phyloP scores from a whole-genome alignment of 2,113 vertebrate genomes.

The Prionailurus viverrinus region DNA sequence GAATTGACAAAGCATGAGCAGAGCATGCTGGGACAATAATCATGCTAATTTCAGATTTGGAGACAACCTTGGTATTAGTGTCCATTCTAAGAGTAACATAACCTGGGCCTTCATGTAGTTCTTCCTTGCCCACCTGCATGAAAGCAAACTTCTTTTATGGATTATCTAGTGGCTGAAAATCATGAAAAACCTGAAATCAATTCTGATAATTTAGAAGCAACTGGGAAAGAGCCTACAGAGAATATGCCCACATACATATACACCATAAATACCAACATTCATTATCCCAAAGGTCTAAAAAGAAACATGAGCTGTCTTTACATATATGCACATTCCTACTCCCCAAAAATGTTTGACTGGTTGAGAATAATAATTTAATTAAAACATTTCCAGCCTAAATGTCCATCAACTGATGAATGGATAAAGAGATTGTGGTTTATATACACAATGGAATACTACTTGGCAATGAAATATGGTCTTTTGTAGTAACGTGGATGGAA shows the following conservation, averaged over 20 bases:
- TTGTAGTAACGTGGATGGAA: too few relatives aligned
- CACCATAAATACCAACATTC: background rate
- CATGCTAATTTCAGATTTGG: constrained; percentile 47
- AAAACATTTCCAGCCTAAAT: background rate
- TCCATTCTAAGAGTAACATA: constrained; percentile 32
- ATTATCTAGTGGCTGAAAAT: constrained; percentile 53
- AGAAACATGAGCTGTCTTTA: background rate
- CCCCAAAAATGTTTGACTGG: background rate
- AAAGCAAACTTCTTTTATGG: constrained; percentile 38
- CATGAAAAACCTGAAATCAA: constrained; percentile 52
- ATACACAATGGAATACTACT: too few relatives aligned
- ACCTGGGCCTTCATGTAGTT: background rate
- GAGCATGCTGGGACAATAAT: background rate
- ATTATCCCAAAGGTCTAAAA: constrained; percentile 11
- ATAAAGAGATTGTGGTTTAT: too few relatives aligned
- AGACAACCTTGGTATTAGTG: background rate
- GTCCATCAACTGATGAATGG: too few relatives aligned
- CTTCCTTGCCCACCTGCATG: background rate
- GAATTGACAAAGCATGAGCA: background rate
- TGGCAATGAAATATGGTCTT: too few relatives aligned
- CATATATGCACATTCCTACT: background rate
- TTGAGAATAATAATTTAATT: constrained; percentile 49
- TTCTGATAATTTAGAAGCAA: constrained; percentile 47
- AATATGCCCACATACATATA: constrained; percentile 38
- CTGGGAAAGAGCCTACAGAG: constrained; percentile 59